Conservation (phyloP, 2,888 invertebrate species). For the Nomada fucata region DNA sequence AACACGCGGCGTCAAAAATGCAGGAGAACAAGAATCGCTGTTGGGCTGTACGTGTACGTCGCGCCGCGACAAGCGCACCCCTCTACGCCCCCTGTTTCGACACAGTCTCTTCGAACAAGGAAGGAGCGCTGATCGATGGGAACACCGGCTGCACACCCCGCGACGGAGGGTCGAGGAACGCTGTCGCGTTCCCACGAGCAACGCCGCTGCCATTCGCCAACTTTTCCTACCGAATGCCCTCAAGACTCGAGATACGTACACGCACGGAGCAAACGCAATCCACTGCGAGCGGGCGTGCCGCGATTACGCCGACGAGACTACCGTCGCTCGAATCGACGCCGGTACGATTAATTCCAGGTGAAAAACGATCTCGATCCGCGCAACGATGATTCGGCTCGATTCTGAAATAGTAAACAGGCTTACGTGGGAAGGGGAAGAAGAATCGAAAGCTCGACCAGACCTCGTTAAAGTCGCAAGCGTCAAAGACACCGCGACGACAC, state of each 20-base stretch:
- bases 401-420: background rate
- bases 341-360: too few relatives aligned
- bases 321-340: background rate
- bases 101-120: conserved; percentile 7
- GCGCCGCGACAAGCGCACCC: background rate
- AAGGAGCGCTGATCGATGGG: conserved; percentile 24
- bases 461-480: conserved; percentile 13
- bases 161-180: conserved; percentile 19
- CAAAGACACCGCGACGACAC: too few relatives aligned
- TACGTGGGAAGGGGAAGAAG: background rate
- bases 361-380: too few relatives aligned
- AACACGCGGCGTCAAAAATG: background rate
- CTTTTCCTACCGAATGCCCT: conserved; percentile 6
- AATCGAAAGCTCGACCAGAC: background rate
- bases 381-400: too few relatives aligned
- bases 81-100: background rate
- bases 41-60: background rate
- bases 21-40: conserved; percentile 4
- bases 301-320: background rate
- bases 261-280: background rate
- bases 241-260: background rate
- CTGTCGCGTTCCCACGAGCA: conserved; percentile 47
- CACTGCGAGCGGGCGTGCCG: background rate
- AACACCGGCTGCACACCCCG: conserved; percentile 39
- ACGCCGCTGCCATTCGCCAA: conserved; percentile 35